Evolutionary conservation across 2,888 invertebrate genomes (phyloP).

Genomic region (Camponotus fellah): DNA sequence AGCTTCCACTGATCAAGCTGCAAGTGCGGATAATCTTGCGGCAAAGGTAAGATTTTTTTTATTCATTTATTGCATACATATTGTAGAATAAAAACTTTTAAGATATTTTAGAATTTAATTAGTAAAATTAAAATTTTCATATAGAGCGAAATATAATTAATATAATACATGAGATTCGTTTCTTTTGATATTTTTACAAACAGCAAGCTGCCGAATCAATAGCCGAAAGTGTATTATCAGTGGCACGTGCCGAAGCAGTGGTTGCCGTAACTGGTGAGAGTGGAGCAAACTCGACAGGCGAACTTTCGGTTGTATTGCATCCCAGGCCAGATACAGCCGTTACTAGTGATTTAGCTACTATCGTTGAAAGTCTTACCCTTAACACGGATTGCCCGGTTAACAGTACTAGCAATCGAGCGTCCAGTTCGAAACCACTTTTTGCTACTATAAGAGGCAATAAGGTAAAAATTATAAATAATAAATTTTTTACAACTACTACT

Average conservation of each 20-base stretch:
- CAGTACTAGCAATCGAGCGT: conserved; percentile 88
- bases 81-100: not conserved
- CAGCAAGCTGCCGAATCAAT: conserved; percentile 95
- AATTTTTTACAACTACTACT: not conserved
- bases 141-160: not conserved
- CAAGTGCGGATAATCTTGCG: conserved; percentile 97
- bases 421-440: conserved; percentile 83
- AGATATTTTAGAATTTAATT: no score
- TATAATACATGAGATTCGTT: not conserved
- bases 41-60: conserved; percentile 87
- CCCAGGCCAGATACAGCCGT: conserved; percentile 88
- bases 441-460: conserved; percentile 83
- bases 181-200: conserved; percentile 43
- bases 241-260: conserved; percentile 91
- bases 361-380: conserved; percentile 93
- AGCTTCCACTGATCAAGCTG: conserved; percentile 98
- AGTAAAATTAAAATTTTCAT: not conserved
- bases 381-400: conserved; percentile 87
- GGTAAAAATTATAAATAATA: conserved; percentile 67
- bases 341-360: conserved; percentile 92
- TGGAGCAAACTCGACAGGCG: conserved; percentile 87
- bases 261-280: conserved; percentile 87
- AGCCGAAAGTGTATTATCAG: conserved; percentile 93
- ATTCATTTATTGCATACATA: not conserved
- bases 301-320: conserved; percentile 88